These are phyloP conservation scores for Blera fallax DNA, from an alignment of 2,888 invertebrate species.

Conservation along the genomic window DNA sequence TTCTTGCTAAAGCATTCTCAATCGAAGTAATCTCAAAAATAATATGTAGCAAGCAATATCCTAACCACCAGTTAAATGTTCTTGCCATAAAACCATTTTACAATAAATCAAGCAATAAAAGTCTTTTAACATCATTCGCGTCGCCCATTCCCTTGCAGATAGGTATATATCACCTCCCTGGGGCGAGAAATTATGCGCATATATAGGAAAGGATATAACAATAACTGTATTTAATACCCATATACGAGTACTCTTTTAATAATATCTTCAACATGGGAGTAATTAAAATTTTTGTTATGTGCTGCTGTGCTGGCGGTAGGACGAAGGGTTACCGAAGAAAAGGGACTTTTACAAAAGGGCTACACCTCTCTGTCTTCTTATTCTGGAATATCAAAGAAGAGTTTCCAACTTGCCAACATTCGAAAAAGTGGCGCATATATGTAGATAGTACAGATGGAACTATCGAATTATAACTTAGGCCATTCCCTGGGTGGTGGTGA, in stretches of 20 bases:
- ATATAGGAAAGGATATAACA: constrained; percentile 64
- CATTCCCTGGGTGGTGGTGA: background rate
- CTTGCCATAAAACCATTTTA: constrained; percentile 55
- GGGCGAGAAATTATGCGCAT: constrained; percentile 57
- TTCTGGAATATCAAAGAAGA: background rate
- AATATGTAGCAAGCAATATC: constrained; percentile 21
- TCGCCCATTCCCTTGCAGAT: constrained; percentile 23
- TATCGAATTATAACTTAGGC: background rate
- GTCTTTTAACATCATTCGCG: constrained; percentile 60
- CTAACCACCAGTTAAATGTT: constrained; percentile 53
- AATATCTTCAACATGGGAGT: constrained; percentile 70
- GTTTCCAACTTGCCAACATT: constrained; percentile 28
- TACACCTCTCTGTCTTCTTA: constrained; percentile 5
- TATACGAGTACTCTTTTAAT: constrained; percentile 64
- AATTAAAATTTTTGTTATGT: constrained; percentile 64
- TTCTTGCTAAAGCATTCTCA: background rate
- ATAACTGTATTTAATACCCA: constrained; percentile 69
- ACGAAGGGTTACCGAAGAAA: background rate
- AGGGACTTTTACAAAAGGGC: constrained; percentile 2
- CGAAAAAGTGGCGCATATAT: background rate
- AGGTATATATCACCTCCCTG: constrained; percentile 43
- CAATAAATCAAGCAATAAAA: constrained; percentile 68
- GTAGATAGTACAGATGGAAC: background rate
- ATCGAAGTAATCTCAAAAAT: constrained; percentile 35
- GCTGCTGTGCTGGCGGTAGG: background rate